Evolutionary conservation across 2,888 invertebrate genomes (phyloP).

Genomic region (Acanthoscelides obtectus): DNA sequence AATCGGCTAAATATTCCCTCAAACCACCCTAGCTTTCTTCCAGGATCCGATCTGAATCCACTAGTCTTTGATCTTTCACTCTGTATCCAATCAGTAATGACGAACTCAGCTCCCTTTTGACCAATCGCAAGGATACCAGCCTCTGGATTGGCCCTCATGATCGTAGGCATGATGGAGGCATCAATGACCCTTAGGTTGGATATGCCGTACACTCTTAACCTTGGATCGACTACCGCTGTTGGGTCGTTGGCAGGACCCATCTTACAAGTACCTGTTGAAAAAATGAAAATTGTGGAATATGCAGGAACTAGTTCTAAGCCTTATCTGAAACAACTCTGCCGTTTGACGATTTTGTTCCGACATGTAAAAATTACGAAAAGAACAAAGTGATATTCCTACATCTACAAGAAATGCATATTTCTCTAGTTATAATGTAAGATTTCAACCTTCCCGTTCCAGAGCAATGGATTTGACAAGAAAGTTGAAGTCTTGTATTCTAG

Average conservation of each 20-base stretch:
- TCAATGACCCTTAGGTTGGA: constrained; percentile 63
- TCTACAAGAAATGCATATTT: too few relatives aligned
- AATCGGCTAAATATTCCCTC: neutral
- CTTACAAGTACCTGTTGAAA: constrained; percentile 54
- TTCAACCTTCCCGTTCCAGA: too few relatives aligned
- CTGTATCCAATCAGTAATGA: constrained; percentile 34
- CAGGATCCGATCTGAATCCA: too few relatives aligned
- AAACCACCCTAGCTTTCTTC: neutral
- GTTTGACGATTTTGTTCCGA: too few relatives aligned
- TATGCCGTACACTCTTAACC: constrained; percentile 60
- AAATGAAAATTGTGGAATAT: too few relatives aligned
- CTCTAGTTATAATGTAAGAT: too few relatives aligned
- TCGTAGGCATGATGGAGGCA: constrained; percentile 62
- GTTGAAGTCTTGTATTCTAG: too few relatives aligned
- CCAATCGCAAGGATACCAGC: constrained; percentile 47
- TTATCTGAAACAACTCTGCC: too few relatives aligned
- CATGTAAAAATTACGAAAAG: too few relatives aligned
- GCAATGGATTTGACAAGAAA: too few relatives aligned
- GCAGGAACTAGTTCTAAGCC: too few relatives aligned
- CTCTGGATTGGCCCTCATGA: constrained; percentile 50
- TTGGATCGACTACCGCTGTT: constrained; percentile 62
- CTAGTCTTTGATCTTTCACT: neutral
- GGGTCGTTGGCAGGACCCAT: constrained; percentile 63
- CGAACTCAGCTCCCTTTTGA: constrained; percentile 45
- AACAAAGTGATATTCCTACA: too few relatives aligned